phyloP scores from a whole-genome alignment of 1,140 invertebrate species.

The Zaprionus kolodkinae region DNA sequence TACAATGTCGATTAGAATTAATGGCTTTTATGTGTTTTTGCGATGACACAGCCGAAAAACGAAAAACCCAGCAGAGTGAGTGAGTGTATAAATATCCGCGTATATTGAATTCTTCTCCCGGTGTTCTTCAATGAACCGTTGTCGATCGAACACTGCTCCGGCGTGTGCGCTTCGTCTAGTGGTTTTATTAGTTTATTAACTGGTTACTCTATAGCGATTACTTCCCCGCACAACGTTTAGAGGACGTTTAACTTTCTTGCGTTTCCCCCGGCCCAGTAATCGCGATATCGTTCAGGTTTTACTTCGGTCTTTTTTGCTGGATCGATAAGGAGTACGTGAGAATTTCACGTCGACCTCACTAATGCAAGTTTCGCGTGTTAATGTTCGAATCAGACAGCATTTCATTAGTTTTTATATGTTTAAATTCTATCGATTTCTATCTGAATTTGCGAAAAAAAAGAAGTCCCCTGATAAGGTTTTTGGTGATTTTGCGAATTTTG shows the following conservation, averaged over 20 bases:
- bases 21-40: constrained; percentile 31
- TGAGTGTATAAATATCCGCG: neutral
- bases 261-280: neutral
- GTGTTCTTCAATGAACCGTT: constrained; percentile 3
- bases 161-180: constrained; percentile 9
- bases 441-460: neutral
- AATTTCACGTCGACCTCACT: constrained; percentile 32
- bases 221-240: neutral
- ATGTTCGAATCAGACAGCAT: neutral
- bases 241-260: neutral
- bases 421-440: neutral
- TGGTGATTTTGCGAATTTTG: neutral
- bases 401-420: neutral
- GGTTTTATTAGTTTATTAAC: neutral
- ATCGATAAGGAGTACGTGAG: constrained; percentile 71
- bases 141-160: neutral
- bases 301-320: constrained; percentile 13
- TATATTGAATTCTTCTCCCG: neutral
- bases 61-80: neutral
- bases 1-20: constrained; percentile 22
- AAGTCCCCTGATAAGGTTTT: neutral
- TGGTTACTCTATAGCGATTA: neutral
- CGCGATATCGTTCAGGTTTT: constrained; percentile 10
- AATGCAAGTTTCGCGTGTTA: constrained; percentile 15
- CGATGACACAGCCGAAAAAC: neutral